These are phyloP conservation scores for Tychaedon coryphoeus DNA, from an alignment of 2,113 vertebrate species.

Conservation along the genomic window DNA sequence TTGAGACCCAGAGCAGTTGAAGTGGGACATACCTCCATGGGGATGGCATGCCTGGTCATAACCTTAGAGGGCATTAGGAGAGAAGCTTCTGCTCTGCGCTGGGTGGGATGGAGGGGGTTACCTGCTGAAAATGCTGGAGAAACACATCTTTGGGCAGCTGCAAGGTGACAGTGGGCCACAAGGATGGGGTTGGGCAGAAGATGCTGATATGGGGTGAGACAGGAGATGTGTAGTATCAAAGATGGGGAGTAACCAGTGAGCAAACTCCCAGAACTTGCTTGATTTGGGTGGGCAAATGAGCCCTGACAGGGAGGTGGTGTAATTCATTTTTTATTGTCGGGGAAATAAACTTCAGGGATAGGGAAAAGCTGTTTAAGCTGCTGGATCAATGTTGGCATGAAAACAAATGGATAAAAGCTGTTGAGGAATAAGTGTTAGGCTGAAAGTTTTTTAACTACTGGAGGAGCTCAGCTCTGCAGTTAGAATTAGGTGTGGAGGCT, in stretches of 20 bases:
- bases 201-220: background rate
- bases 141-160: background rate
- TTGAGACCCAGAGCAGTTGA: background rate
- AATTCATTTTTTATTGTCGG: background rate
- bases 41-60: background rate
- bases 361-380: constrained; percentile 12
- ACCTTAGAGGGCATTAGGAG: background rate
- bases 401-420: constrained; percentile 31
- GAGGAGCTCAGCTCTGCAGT: background rate
- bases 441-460: background rate
- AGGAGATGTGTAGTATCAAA: background rate
- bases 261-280: background rate
- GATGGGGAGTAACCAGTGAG: background rate
- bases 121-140: background rate
- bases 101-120: background rate
- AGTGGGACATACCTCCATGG: fast-evolving
- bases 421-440: background rate
- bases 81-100: background rate
- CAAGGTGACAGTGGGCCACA: background rate
- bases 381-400: constrained; percentile 36
- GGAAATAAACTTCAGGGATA: constrained; percentile 16
- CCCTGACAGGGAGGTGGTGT: background rate
- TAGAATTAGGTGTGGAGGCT: background rate
- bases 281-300: background rate
- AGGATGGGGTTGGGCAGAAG: background rate